Evolutionary conservation across 2,888 invertebrate genomes (phyloP).

Genomic region (Leptothorax acervorum): DNA sequence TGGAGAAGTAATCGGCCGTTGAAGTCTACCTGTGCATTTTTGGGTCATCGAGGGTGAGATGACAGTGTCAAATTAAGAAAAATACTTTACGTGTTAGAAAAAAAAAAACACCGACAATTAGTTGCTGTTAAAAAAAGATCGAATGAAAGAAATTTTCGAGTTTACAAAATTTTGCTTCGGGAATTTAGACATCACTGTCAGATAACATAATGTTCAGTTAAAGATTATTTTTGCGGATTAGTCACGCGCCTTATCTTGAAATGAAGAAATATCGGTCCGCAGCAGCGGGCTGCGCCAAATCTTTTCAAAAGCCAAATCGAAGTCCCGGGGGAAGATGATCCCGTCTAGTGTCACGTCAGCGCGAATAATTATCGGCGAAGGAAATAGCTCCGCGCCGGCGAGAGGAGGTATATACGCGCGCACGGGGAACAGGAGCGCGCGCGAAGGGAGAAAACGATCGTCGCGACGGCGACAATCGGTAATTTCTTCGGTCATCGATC

Average conservation of each 20-base stretch:
- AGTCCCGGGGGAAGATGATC: constrained; percentile 30
- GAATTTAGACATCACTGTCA: background rate
- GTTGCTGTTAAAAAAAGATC: no score
- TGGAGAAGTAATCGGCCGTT: constrained; percentile 60
- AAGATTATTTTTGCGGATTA: background rate
- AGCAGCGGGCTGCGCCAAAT: background rate
- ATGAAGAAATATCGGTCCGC: constrained; percentile 1
- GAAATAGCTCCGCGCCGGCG: constrained; percentile 48
- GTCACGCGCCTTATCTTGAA: constrained; percentile 18
- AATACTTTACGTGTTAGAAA: background rate
- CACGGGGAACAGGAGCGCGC: constrained; percentile 28
- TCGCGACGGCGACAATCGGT: constrained; percentile 73
- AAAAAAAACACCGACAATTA: background rate
- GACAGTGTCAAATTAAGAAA: background rate
- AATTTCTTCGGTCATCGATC: constrained; percentile 77
- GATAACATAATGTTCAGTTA: background rate
- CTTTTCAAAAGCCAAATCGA: background rate
- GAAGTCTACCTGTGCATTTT: constrained; percentile 41
- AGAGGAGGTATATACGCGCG: constrained; percentile 29
- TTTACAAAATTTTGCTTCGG: background rate
- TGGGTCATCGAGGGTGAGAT: constrained; percentile 28
- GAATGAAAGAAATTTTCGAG: background rate
- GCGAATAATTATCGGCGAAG: constrained; percentile 63
- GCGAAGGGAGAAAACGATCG: constrained; percentile 57
- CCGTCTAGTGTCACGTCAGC: constrained; percentile 43